Evolutionary conservation across 2,113 vertebrate genomes (phyloP), one percentile per base, ranked within the genome.

Genomic region (Pygoscelis adeliae): DNA sequence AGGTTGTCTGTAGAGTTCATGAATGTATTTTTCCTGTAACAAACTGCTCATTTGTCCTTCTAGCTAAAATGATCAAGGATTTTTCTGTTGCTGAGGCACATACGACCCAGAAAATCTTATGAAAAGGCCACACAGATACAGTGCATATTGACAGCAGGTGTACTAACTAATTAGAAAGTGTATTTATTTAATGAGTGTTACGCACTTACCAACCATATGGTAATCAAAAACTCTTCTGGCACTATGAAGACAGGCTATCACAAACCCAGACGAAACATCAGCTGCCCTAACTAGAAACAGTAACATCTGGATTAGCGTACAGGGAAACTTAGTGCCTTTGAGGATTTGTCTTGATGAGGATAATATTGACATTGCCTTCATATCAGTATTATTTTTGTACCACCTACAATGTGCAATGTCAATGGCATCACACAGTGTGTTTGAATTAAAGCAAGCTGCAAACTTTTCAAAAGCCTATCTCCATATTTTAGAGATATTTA

Each of bases 271-370:
- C 88, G 66, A 90, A 94, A 73, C 40, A 83, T 69, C 77, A 85
- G 10, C 49, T 83, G 25, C 17, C 8, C 85, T 88, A 92, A 86
- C 62, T 77, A 88, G 70, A 73, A 88, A 58, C 38, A 90, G 66
- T 83, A 88, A 95, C 78, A 88, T 88, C 88, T 88, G 83, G 79
- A 88, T 97, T 96, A 93, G 18, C 2, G 3, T 34, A 69, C 18
- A n/a, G 29, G 22, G 69, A 87, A 93, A 67, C 19, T 69, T 50
- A 46, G 58, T 58, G 36, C 58, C 78, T 90, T 93, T 90, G 74
- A 93, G 74, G 82, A 88, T 95, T 95, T 97, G 85, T 70, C 70
- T 96, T 90, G 92, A 77, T 88, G 74, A 91, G 58, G 58, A 62
- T 91, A 94, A 71, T 80, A 85, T 23, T 87, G 73, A 83, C 10